Conservation (phyloP, 2,888 invertebrate genomes). For the Rhaphigaster nebulosa region DNA sequence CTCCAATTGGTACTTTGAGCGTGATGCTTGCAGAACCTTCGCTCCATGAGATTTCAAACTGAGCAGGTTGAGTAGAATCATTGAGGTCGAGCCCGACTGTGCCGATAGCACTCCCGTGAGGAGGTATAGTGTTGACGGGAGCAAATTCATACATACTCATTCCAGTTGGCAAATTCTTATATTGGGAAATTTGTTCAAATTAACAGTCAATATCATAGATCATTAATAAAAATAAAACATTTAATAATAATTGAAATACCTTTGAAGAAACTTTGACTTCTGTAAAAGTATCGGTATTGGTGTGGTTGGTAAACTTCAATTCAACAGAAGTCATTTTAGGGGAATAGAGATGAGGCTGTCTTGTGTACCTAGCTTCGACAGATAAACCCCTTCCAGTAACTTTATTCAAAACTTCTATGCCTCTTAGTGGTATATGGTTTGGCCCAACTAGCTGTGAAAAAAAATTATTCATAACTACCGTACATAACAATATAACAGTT, state of each 20-base stretch:
- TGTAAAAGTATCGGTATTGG: conserved; percentile 73
- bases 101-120: conserved; percentile 76
- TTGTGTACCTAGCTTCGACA: conserved; percentile 77
- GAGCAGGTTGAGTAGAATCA: conserved; percentile 90
- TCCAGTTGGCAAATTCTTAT: conserved; percentile 74
- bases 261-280: conserved; percentile 81
- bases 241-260: conserved; percentile 70
- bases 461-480: background rate
- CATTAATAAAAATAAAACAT: background rate
- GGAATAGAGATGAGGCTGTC: conserved; percentile 86
- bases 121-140: conserved; percentile 75
- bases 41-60: conserved; percentile 79
- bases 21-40: conserved; percentile 68
- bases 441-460: conserved; percentile 74
- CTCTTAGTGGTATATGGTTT: conserved; percentile 74
- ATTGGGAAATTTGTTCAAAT: background rate
- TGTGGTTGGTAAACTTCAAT: conserved; percentile 82
- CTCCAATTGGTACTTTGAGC: conserved; percentile 88
- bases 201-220: background rate
- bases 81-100: conserved; percentile 92
- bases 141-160: conserved; percentile 84
- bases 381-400: conserved; percentile 79
- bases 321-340: conserved; percentile 86
- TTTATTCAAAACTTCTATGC: conserved; percentile 79
- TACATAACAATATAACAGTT: background rate